These are phyloP conservation scores for Nyctalus aviator DNA, from an alignment of 2,797 vertebrate genomes.

Conservation along the genomic window DNA sequence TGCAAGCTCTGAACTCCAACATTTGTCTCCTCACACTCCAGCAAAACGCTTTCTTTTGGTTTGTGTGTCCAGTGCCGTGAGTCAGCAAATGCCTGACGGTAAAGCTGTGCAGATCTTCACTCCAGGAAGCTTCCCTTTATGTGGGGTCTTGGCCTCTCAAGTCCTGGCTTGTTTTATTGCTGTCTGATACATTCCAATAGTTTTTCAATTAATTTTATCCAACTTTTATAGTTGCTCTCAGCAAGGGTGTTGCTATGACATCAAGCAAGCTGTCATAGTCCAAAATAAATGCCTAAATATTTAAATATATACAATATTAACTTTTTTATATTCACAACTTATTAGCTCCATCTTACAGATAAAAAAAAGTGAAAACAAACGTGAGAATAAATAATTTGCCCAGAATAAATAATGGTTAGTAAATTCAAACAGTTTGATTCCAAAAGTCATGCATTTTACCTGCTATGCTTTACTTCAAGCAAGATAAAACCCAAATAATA, in stretches of 20 bases:
- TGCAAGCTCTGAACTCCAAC: no score
- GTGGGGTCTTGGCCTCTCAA: not conserved
- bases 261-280: not conserved
- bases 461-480: not conserved
- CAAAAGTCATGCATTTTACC: not conserved
- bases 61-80: not conserved
- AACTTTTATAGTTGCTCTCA: not conserved
- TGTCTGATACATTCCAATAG: not conserved
- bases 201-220: not conserved
- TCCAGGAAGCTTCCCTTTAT: not conserved
- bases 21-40: not conserved
- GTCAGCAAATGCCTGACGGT: not conserved
- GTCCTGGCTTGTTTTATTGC: not conserved
- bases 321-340: not conserved
- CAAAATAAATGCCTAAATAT: not conserved
- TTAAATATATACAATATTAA: not conserved
- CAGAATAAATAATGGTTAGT: not conserved
- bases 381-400: not conserved
- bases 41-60: not conserved
- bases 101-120: not conserved
- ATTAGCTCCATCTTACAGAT: not conserved
- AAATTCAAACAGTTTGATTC: not conserved
- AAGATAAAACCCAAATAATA: not conserved
- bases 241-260: not conserved
- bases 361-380: not conserved